phyloP scores from a whole-genome alignment of 2,888 invertebrate genomes.

The Diarsia mendica region DNA sequence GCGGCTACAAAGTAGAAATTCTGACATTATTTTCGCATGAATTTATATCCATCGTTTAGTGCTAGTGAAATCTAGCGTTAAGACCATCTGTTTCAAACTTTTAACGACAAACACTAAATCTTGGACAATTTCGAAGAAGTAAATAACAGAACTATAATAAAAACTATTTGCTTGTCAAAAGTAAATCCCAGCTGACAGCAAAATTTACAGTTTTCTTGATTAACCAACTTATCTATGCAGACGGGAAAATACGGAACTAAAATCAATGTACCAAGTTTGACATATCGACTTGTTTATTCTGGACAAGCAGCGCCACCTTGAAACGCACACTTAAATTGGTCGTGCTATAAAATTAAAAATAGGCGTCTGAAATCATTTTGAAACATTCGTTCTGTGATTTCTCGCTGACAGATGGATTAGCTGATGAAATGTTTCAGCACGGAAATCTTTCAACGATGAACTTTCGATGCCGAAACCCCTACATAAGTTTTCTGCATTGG shows the following conservation, averaged over 20 bases:
- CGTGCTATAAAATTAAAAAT: conserved; percentile 12
- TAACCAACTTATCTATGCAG: no score
- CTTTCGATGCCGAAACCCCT: background rate
- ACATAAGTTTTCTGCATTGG: no score
- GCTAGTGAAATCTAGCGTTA: background rate
- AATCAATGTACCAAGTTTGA: no score
- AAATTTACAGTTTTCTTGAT: conserved; percentile 1
- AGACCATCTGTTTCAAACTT: conserved; percentile 13
- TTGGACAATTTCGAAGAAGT: conserved; percentile 1
- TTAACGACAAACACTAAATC: conserved; percentile 29
- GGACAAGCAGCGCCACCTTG: no score
- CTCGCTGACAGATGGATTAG: background rate
- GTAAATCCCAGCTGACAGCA: background rate
- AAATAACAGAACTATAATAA: conserved; percentile 19
- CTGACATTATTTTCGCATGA: background rate
- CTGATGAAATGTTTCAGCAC: background rate
- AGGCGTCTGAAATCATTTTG: background rate
- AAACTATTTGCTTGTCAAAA: conserved; percentile 20
- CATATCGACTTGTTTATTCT: no score
- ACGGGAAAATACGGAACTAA: no score
- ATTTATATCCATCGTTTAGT: background rate
- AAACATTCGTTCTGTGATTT: background rate
- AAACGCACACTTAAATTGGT: no score
- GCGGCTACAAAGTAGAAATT: background rate
- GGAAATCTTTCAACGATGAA: background rate